Percentiles rank a stretch among this genome's conserved stretches.
These are phyloP conservation scores for Xenopus tropicalis DNA, from an alignment of 2,113 vertebrate species.

Conservation along the genomic window UCB_Xtro_10.0 CM004448.2:135837001-135837500, in stretches of 20 bases:
- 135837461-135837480: too few species aligned
- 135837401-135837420: not conserved
- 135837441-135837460: too few species aligned
- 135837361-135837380: not conserved
- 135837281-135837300: not conserved
- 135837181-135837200: conserved; percentile 30
- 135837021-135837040: conserved; percentile 34
- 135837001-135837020: conserved; percentile 15
- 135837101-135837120: conserved; percentile 38
- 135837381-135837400: not conserved
- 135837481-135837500: too few species aligned
- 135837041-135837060: conserved; percentile 17
- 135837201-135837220: conserved; percentile 21
- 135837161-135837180: conserved; percentile 39
- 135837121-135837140: conserved; percentile 42
- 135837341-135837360: not conserved
- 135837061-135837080: conserved; percentile 22
- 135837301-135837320: not conserved
- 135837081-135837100: conserved; percentile 22
- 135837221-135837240: conserved; percentile 26
- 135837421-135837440: too few species aligned
- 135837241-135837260: conserved; percentile 30
- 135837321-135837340: not conserved
- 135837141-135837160: conserved; percentile 34
- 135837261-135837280: conserved; percentile 16